Evolutionary conservation across 1,140 invertebrate species (phyloP), one percentile per base, ranked within the genome.

Genomic region (Pomacea maculata): DNA sequence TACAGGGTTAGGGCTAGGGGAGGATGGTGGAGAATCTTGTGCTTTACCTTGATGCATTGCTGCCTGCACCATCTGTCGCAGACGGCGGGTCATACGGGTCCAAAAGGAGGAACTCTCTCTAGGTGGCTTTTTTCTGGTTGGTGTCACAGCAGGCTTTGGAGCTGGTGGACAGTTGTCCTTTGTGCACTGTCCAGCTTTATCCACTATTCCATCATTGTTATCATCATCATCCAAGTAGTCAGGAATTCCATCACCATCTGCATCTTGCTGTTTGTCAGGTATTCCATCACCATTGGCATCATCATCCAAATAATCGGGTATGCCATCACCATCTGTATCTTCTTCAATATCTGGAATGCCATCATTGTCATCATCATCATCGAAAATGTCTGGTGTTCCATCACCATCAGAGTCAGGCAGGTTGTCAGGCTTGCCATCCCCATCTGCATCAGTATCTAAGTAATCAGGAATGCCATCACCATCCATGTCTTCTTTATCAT

Each of bases 391-490:
- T 7, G 87, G 86, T 67, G 88, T 86, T 68, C 87, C 87, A 82
- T 89, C 88, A 15, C 87, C 86, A 80, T 89, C 88, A 12, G 81
- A 82, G 80, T 87, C 88, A 17, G 82, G 82, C 57, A 86, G 67
- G 25, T 85, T 80, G 73, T 90, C 87, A 12, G 87, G 84, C 63
- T 90, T 86, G 25, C 87, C 89, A 83, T 90, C 89, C 63, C 86
- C 86, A 81, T 91, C 88, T 52, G 83, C 87, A 82, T 91, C 89
- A 19, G 87, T 81, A 68, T 90, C 88, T 52, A 86, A 63, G 80
- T 90, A 75, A 75, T 91, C 89, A n/a, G 89, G 89, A 61, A 90
- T 90, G 21, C 90, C 90, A 85, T 91, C 89, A 21, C 86, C 87
- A 82, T 91, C 87, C 63, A 83, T 81, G 77, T 88, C 85, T 78